A percentile compares a stretch with the other conserved stretches of the same genome.
These are phyloP conservation scores for Graptemys geographica DNA, from an alignment of 2,797 vertebrate species.

Conservation along the genomic window DNA sequence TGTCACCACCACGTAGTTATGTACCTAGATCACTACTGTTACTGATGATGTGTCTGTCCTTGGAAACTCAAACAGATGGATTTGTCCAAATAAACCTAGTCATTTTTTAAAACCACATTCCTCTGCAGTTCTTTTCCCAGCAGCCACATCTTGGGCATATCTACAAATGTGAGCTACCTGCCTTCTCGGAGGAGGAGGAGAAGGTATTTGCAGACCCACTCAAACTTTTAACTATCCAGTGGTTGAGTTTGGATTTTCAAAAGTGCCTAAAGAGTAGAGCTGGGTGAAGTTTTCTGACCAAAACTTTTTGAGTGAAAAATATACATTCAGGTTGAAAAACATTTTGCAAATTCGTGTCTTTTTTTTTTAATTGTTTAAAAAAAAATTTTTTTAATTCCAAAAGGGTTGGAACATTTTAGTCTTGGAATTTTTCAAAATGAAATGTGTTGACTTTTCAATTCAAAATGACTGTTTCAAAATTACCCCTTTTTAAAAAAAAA, in stretches of 20 bases:
- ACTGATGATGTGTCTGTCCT: conserved; percentile 12
- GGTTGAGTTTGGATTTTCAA: neutral
- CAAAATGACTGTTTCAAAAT: neutral
- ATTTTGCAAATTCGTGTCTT: neutral
- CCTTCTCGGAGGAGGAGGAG: neutral
- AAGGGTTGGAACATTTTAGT: neutral
- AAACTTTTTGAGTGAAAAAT: neutral
- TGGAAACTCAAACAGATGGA: neutral
- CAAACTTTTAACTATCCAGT: neutral
- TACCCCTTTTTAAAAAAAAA: neutral
- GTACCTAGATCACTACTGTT: neutral
- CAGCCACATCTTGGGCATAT: neutral
- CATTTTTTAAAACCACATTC: conserved; percentile 23
- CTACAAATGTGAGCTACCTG: neutral
- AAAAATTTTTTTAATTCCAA: neutral
- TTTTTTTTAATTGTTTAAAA: neutral
- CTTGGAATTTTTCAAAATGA: neutral
- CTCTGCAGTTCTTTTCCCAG: neutral
- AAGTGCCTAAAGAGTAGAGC: neutral
- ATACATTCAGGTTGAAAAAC: neutral
- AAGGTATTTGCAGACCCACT: neutral
- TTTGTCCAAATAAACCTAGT: conserved; percentile 42
- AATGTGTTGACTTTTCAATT: neutral
- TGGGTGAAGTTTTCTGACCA: neutral
- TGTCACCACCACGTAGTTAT: neutral